phyloP scores from a whole-genome alignment of 2,888 invertebrate species.

The Nemurella pictetii region DNA sequence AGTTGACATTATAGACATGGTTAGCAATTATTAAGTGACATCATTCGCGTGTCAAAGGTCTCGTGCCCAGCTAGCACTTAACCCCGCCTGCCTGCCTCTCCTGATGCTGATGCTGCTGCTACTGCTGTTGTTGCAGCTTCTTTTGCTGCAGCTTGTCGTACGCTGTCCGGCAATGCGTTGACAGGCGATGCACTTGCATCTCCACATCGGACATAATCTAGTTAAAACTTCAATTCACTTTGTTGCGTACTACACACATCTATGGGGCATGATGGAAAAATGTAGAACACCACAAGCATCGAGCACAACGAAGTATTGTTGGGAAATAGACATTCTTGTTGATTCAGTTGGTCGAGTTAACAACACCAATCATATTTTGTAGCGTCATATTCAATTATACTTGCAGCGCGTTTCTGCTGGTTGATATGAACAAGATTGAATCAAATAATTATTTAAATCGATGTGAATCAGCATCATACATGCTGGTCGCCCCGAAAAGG shows the following conservation, averaged over 20 bases:
- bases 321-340: not conserved
- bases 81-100: not conserved
- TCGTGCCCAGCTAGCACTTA: slow-evolving; percentile 26
- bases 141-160: too few relatives aligned
- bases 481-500: not conserved
- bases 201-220: not conserved
- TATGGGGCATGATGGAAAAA: too few relatives aligned
- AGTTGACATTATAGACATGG: not conserved
- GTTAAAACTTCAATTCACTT: not conserved
- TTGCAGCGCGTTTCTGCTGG: not conserved
- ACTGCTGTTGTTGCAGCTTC: too few relatives aligned
- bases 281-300: not conserved
- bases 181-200: not conserved
- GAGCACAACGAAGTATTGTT: not conserved
- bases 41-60: slow-evolving; percentile 36
- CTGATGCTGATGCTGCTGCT: too few relatives aligned
- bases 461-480: not conserved
- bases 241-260: not conserved
- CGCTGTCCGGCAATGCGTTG: not conserved
- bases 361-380: not conserved
- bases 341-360: not conserved
- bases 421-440: not conserved
- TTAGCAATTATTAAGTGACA: slow-evolving; percentile 21
- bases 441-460: not conserved
- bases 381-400: not conserved